Evolutionary conservation across 2,113 vertebrate species (phyloP).

Genomic region (Dermatemys mawii): DNA sequence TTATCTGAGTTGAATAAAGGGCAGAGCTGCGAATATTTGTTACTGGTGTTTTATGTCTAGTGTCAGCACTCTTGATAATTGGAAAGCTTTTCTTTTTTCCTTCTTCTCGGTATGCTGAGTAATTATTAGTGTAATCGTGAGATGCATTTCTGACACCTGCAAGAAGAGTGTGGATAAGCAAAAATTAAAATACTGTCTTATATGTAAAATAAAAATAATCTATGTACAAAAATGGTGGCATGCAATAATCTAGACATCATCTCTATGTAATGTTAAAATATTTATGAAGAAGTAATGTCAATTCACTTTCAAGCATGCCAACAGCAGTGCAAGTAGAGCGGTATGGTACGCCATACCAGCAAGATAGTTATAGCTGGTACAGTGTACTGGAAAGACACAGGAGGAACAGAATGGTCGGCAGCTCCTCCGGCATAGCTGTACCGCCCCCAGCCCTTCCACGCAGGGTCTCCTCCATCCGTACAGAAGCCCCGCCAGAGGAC

Average conservation of each 20-base stretch:
- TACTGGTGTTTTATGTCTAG: slow-evolving; percentile 68
- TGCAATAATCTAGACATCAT: background rate
- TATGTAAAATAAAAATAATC: background rate
- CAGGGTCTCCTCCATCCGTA: too few species aligned
- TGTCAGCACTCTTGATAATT: slow-evolving; percentile 59
- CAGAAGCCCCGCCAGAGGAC: too few species aligned
- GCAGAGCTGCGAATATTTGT: slow-evolving; percentile 69
- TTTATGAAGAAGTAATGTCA: background rate
- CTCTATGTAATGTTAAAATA: background rate
- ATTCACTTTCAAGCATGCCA: background rate
- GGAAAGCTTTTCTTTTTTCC: slow-evolving; percentile 74
- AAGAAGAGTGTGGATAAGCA: slow-evolving; percentile 31
- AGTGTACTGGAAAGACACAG: too few species aligned
- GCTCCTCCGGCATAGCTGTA: too few species aligned
- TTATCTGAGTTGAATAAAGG: slow-evolving; percentile 53
- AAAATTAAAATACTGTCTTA: slow-evolving; percentile 21
- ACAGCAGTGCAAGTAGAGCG: background rate
- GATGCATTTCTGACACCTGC: slow-evolving; percentile 83
- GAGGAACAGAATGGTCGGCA: too few species aligned
- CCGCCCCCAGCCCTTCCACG: too few species aligned
- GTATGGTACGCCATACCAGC: too few species aligned
- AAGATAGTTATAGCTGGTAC: too few species aligned
- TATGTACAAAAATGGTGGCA: background rate
- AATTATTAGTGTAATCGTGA: slow-evolving; percentile 76
- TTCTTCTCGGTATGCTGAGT: slow-evolving; percentile 75